Evolutionary conservation across 2,113 vertebrate species (phyloP).

Genomic region (Tauraco erythrolophus): DNA sequence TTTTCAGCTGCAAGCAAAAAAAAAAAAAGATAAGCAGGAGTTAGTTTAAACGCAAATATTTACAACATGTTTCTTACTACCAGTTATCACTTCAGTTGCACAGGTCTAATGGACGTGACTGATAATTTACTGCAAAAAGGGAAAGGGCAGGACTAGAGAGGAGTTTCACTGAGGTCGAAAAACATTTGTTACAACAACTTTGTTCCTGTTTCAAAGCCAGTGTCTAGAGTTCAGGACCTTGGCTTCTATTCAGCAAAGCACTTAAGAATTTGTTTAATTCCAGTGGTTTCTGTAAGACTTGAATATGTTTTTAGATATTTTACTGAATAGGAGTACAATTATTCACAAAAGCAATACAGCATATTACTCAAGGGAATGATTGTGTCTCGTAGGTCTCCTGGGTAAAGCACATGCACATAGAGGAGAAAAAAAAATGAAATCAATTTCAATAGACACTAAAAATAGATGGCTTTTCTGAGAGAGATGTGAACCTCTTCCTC

Average conservation of each 20-base stretch:
- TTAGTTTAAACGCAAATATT: background rate
- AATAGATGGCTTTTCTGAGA: conserved; percentile 44
- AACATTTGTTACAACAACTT: background rate
- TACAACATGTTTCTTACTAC: background rate
- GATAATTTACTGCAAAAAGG: background rate
- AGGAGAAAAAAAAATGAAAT: conserved; percentile 24
- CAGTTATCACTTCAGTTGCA: background rate
- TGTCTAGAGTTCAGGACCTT: background rate
- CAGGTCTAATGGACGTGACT: background rate
- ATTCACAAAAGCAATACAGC: background rate
- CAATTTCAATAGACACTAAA: conserved; percentile 56
- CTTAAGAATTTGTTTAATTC: conserved; percentile 45
- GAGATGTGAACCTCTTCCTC: background rate
- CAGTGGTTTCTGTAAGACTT: conserved; percentile 6
- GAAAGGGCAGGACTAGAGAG: background rate
- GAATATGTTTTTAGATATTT: conserved; percentile 3
- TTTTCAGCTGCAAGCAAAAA: background rate
- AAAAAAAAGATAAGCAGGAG: background rate
- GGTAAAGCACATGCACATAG: background rate
- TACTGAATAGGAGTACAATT: conserved; percentile 19
- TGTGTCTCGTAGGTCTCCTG: background rate
- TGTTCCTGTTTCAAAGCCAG: conserved; percentile 1
- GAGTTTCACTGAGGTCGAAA: background rate
- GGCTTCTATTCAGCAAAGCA: conserved; percentile 24
- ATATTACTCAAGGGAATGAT: conserved; percentile 32